Base-by-base conservation (phyloP, 2,797 vertebrate genomes). In the Buphagus erythrorhynchus region DNA sequence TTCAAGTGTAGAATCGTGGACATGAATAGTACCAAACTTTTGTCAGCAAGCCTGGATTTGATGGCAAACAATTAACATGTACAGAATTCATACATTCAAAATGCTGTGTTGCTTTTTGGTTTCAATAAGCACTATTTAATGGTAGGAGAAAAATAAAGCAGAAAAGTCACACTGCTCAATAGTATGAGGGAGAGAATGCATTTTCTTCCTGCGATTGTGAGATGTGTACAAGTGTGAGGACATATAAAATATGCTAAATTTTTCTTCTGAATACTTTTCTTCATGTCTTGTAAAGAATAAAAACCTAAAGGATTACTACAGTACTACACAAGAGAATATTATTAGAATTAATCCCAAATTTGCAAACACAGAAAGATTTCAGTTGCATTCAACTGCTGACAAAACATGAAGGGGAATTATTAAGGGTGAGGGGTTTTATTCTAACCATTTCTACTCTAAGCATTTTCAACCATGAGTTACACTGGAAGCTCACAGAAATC, bases 341-440 rank as follows among this genome's bases (percentile, higher is more conserved):
- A 29, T 35, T 73, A 36, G 10, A 58, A 62, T 62, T 88, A 35
- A 76, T 33, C 19, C 40, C 73, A 85, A 90, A 82, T 78, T 55
- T 69, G 26, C 16, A 49, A 89, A 73, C 11, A 31, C 19, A 35
- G 40, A 28, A 85, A 73, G 22, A 69, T 57, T 21, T 76, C 18
- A 24, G 4, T 73, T 62, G 17, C 38, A 48, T 74, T 91, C 26
- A 82, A 21, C 11, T 22, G 25, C 12, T 68, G 28, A 52, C 18
- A 68, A 93, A 90, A 65, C 9, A n/a, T 17, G 8, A 8, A 52
- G 4, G 8, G 10, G 2, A 74, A 77, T 74, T 74, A 57, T 63
- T 20, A 74, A 45, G 8, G 2, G 3, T 42, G 4, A 3, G 7
- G 2, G 42, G 11, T 1, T 21, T 7, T 26, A 57, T 67, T 10